Evolutionary conservation across 1,140 invertebrate genomes (phyloP).

Genomic region (Babylonia areolata): DNA sequence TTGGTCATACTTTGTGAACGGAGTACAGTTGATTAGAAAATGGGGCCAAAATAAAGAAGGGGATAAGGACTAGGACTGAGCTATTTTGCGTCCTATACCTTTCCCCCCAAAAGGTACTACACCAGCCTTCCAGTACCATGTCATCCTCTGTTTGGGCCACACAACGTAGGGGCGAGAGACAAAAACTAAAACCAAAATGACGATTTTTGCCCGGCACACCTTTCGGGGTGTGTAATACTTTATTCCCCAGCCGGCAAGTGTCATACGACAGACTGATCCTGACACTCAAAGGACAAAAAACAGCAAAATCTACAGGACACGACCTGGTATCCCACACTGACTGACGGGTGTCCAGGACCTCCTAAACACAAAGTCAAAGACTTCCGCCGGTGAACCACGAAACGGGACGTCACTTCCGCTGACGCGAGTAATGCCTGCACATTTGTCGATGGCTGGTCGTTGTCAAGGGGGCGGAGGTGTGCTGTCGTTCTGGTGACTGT

Average conservation of each 20-base stretch:
- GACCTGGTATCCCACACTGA: no score
- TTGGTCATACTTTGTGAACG: neutral
- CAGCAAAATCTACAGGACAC: neutral
- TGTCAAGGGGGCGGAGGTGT: slow-evolving; percentile 35
- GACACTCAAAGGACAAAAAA: neutral
- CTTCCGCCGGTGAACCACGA: slow-evolving; percentile 7
- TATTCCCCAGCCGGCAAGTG: neutral
- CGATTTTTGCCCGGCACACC: neutral
- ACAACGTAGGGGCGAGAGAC: neutral
- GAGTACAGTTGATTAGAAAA: neutral
- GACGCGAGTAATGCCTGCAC: slow-evolving; percentile 6
- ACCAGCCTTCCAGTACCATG: neutral
- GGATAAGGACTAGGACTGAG: neutral
- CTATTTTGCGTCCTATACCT: neutral
- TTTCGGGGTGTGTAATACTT: neutral
- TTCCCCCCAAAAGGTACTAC: neutral
- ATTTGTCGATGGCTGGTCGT: slow-evolving; percentile 25
- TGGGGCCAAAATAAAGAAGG: neutral
- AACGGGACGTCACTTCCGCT: slow-evolving; percentile 31
- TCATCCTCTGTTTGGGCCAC: neutral
- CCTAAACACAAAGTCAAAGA: slow-evolving; percentile 16
- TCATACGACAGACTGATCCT: neutral
- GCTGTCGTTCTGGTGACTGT: slow-evolving; percentile 12
- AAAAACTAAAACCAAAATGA: neutral
- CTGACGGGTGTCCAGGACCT: neutral